Base-by-base conservation (phyloP, 1,140 invertebrate genomes). In the Adoxophyes honmai region DNA sequence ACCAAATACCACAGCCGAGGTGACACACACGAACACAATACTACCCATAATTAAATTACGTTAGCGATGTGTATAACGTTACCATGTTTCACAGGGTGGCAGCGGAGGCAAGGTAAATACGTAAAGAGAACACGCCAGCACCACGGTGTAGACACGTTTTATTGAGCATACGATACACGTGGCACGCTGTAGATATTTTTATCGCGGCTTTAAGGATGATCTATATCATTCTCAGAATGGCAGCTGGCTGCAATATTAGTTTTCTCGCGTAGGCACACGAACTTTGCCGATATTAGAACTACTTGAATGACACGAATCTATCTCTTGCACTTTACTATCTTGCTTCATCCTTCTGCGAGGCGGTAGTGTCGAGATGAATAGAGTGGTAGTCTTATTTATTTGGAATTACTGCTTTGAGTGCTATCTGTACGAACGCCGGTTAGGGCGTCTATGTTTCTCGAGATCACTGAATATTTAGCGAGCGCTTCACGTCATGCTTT, bases 41-140 rank as follows among this genome's bases (percentile, higher is more conserved):
- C 16, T 11, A n/a, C 11, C n/a, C n/a, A 0, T 28, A 18, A 28
- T 38, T 55, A 38, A 11, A 15, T 38, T 38, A 53, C 33, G 10
- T 28, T 28, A 52, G 42, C 33, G 4, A 33, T 15, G 14, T 15
- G 15, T 34, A 52, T 63, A 55, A 33, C 42, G 37, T 64, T 60
- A 59, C 59, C 62, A 79, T 81, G 62, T 78, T 78, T 72, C 81
- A 77, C 84, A 88, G 88, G 86, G 85, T 59, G 79, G 83, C 62
- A 81, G 78, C 65, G 78, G 78, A 54, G 76, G 74, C 66, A 89
- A 89, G 86, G 86, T 89, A 89, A 89, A 68, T 72, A 65, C 52
- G 52, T 35, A 57, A 55, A 67, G 55, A 57, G 64, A 55, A 37
- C 55, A 69, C 55, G 58, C 58, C 60, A 48, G 42, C 42, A 48